These are phyloP conservation scores for Trachythela sp. DNA, from an alignment of 64 coral and sea anemone species.

Conservation along the genomic window DNA sequence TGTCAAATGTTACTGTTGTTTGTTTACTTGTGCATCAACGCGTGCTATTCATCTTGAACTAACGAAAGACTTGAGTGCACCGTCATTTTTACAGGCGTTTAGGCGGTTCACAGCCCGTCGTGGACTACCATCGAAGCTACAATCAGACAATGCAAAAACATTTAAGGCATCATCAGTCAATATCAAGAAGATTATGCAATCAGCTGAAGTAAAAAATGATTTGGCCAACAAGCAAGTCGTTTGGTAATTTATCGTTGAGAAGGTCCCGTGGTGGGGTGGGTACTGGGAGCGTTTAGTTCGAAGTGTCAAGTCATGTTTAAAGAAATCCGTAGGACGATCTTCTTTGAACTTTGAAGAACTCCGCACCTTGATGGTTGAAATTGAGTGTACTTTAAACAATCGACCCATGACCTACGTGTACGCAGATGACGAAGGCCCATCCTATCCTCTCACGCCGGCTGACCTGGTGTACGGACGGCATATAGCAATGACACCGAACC, in stretches of 20 bases:
- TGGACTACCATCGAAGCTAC: background rate
- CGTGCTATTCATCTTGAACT: background rate
- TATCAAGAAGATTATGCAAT: background rate
- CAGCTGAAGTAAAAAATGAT: background rate
- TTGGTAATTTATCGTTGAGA: background rate
- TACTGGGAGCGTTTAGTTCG: background rate
- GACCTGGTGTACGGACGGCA: background rate
- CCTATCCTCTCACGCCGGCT: background rate
- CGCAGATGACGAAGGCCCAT: background rate
- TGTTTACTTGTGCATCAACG: background rate
- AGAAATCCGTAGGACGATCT: background rate
- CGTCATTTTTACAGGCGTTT: background rate
- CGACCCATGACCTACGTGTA: background rate
- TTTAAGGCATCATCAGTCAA: background rate
- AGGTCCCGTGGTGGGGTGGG: background rate
- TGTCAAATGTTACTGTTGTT: background rate
- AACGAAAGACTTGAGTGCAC: background rate
- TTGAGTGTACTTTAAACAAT: background rate
- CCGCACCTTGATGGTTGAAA: background rate
- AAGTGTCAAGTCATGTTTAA: background rate
- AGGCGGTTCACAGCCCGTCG: background rate
- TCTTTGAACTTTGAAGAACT: background rate
- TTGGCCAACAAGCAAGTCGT: background rate
- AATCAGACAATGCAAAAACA: background rate
- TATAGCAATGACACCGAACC: constrained; percentile 9